Evolutionary conservation across 2,888 invertebrate genomes (phyloP), one percentile per base, ranked within the genome.

Genomic region (Cephus spinipes): DNA sequence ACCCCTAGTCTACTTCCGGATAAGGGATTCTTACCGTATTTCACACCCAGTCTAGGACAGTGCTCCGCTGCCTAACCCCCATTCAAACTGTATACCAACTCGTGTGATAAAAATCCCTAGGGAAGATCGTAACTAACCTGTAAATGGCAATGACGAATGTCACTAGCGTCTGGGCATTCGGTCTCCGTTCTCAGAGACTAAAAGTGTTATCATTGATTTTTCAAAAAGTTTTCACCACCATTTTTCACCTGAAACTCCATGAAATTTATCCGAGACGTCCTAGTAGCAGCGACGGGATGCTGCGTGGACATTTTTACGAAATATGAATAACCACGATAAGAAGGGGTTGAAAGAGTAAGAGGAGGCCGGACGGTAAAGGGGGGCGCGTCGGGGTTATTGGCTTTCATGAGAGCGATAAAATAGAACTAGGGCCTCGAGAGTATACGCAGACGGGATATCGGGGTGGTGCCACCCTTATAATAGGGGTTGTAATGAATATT

Each of bases 401-500:
- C 55, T 55, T 55, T 23, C 55, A 55, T 23, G 55, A 55, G 23
- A 23, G 6, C 23, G 55, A 55, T 55, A 55, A 55, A 55, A 55
- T 23, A 55, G 55, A 55, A 55, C 55, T 23, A 23, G 55, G 55
- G 23, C 55, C 55, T 55, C 23, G 23, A 55, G 23, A 55, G 12
- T 55, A 55, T 55, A 23, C 55, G 1, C 9, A 55, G 23, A 55
- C 1, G 23, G 23, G 55, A 9, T 6, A 55, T 55, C 2, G 23
- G 23, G 23, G 55, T 23, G 23, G 55, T 23, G 55, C 55, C 23
- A 9, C 55, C 55, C 55, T 0, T 55, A 55, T 55, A 23, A 55
- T 23, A 55, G 55, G 33, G 71, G 23, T 71, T 33, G 71, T 33
- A 33, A 71, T 71, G 71, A 71, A 71, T 71, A 71, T 71, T 71